Percentiles rank a stretch among this genome's conserved stretches.
Evolutionary conservation across 2,797 vertebrate species (phyloP).

Genomic region (Lepus townsendii): DNA sequence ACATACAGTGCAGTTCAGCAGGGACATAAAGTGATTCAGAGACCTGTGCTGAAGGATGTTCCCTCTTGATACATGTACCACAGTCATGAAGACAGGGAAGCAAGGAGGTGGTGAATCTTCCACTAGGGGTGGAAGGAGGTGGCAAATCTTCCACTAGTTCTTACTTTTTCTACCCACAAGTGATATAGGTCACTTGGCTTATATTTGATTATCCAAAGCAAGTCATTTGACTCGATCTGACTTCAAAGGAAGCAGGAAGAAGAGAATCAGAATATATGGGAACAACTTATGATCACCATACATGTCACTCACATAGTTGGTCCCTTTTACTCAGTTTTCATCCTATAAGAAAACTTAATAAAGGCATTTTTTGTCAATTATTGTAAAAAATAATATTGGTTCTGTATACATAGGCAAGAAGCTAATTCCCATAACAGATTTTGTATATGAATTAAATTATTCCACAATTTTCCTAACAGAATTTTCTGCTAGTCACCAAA

Average conservation of each 20-base stretch:
- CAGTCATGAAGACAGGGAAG: background rate
- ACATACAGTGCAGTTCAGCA: background rate
- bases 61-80: background rate
- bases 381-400: slow-evolving; percentile 3
- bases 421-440: slow-evolving; percentile 1
- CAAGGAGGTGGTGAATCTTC: background rate
- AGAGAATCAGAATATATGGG: background rate
- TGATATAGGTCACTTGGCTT: background rate
- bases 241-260: slow-evolving; percentile 3
- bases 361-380: slow-evolving; percentile 30
- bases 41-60: background rate
- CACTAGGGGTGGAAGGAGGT: background rate
- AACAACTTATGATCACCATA: background rate
- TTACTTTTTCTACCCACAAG: background rate
- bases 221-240: slow-evolving; percentile 39
- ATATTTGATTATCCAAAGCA: slow-evolving; percentile 40
- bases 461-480: slow-evolving; percentile 39
- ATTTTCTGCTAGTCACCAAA: slow-evolving; percentile 30
- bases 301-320: background rate
- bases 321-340: slow-evolving; percentile 36
- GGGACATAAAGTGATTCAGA: background rate
- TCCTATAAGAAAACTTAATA: slow-evolving; percentile 40
- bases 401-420: slow-evolving; percentile 5
- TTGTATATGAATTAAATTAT: slow-evolving; percentile 41
- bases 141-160: background rate